Evolutionary conservation across 2,888 invertebrate genomes (phyloP), one percentile per base, ranked within the genome.

Genomic region (Tachina fera): DNA sequence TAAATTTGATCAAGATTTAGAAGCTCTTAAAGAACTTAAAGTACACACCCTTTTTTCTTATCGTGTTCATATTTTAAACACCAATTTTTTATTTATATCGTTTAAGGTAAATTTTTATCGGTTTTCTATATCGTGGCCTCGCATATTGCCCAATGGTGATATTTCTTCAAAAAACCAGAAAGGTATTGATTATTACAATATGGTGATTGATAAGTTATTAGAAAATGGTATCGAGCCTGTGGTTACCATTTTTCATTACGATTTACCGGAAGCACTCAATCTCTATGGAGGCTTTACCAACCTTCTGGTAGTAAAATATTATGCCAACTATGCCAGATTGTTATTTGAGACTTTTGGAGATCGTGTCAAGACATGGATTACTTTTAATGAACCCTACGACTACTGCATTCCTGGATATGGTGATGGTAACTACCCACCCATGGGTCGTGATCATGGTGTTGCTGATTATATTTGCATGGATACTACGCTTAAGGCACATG

Each of bases 131-230:
- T 94, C 95, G 0, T 96, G 96, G 96, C 90, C 95, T 0, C 92
- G 96, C 41, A 92, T 96, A 31, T 89, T 96, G 68, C 95, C 96
- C 0, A 94, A 93, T 39, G 95, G 95, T 56, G 93, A 93, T 67
- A 86, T 93, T 0, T 93, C 94, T 68, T 91, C 92, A n/a, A 91
- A 95, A 13, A 96, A 95, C 89, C 89, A 93, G 87, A 93, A 93
- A 1, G 96, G 95, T 3, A 92, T 95, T 14, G 90, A 93, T 43
- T 96, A 96, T 90, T 96, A 96, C 91, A 95, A 95, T 87, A 93
- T 94, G 85, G 91, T 96, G 9, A 95, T 96, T 75, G 91, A 95
- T 88, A 94, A 94, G 89, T 93, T 96, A 86, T 85, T 95, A 0
- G 93, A 93, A 49, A 94, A 94, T 87, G 94, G 94, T 60, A 95